phyloP scores from a whole-genome alignment of 2,797 vertebrate genomes.

The Sebastes trivittatus region DNA sequence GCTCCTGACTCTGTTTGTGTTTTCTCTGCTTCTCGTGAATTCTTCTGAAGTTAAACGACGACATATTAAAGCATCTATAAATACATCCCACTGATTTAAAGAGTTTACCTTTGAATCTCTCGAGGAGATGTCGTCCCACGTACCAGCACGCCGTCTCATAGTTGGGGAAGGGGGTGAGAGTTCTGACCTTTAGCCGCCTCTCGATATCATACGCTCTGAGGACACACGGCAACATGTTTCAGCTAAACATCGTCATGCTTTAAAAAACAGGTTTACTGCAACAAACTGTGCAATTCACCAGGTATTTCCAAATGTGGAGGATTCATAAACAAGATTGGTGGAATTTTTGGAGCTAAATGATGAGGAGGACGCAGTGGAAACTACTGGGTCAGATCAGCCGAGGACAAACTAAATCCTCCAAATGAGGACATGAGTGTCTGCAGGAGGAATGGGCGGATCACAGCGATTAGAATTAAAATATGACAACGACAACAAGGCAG shows the following conservation, averaged over 20 bases:
- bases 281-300: neutral
- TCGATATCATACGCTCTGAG: conserved; percentile 97
- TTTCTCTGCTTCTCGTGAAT: conserved; percentile 34
- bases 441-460: neutral
- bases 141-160: conserved; percentile 99
- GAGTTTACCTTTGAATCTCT: conserved; percentile 93
- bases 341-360: neutral
- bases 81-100: neutral
- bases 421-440: neutral
- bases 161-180: conserved; percentile 94
- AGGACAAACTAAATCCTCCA: conserved; percentile 1
- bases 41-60: conserved; percentile 30
- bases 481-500: neutral
- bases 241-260: conserved; percentile 10
- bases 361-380: conserved; percentile 14
- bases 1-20: conserved; percentile 39
- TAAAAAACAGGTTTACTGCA: conserved; percentile 14
- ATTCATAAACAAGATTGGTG: conserved; percentile 19
- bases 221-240: conserved; percentile 20
- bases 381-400: neutral
- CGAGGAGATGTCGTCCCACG: conserved; percentile 92
- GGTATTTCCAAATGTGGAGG: conserved; percentile 13
- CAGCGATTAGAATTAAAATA: neutral
- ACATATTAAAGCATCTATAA: neutral
- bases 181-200: conserved; percentile 92